Percentiles rank a stretch among this genome's conserved stretches.
Evolutionary conservation across 2,113 vertebrate genomes (phyloP).

Genomic region (Oryzias curvinotus): DNA sequence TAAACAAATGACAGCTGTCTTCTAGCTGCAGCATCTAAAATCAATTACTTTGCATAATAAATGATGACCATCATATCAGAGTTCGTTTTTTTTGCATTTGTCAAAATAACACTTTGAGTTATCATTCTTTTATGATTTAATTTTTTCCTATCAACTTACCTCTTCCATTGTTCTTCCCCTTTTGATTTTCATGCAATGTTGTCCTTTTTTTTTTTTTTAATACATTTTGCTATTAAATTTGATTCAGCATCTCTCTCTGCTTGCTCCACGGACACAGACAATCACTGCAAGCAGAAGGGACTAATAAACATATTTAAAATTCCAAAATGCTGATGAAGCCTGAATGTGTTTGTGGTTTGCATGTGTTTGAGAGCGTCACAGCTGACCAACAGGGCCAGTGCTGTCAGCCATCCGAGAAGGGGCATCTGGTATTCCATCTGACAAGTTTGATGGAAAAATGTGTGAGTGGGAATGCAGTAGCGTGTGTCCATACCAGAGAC

Average conservation of each 20-base stretch:
- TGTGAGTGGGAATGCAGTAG: background rate
- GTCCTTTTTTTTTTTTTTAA: slow-evolving; percentile 7
- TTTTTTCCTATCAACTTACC: slow-evolving; percentile 7
- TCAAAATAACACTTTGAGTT: background rate
- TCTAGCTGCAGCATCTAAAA: slow-evolving; percentile 16
- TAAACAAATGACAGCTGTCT: slow-evolving; percentile 37
- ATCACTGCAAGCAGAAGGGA: slow-evolving; percentile 24
- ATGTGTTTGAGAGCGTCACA: slow-evolving; percentile 35
- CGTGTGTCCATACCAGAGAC: background rate
- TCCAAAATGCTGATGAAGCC: slow-evolving; percentile 31
- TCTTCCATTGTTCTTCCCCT: slow-evolving; percentile 8
- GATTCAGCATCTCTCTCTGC: slow-evolving; percentile 10
- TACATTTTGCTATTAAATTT: slow-evolving; percentile 13
- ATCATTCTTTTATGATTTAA: slow-evolving; percentile 5
- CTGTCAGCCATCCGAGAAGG: slow-evolving; percentile 43
- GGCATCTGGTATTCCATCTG: slow-evolving; percentile 65
- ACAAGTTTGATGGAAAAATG: slow-evolving; percentile 20
- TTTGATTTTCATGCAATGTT: slow-evolving; percentile 3
- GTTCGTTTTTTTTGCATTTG: slow-evolving; percentile 12
- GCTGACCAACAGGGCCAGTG: slow-evolving; percentile 44
- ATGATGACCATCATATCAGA: background rate
- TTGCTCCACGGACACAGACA: background rate
- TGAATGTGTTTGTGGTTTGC: slow-evolving; percentile 6
- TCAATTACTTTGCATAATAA: too few relatives aligned
- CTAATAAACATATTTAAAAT: slow-evolving; percentile 48